Percentiles rank a stretch among this genome's conserved stretches.
Evolutionary conservation across 2,888 invertebrate genomes (phyloP).

Genomic region (Agrotis exclamationis): DNA sequence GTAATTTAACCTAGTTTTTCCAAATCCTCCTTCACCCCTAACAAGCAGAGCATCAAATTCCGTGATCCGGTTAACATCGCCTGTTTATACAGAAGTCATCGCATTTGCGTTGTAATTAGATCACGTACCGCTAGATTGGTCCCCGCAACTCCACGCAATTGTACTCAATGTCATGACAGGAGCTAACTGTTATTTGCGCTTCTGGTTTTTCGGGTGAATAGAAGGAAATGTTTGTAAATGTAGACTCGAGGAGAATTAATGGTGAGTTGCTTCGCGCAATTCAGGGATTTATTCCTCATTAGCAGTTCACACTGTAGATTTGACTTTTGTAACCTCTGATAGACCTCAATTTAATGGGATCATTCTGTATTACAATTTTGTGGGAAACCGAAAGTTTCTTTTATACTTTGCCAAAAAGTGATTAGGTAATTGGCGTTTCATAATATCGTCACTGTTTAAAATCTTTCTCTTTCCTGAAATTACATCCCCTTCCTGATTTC

Average conservation of each 20-base stretch:
- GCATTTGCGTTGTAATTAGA: constrained; percentile 59
- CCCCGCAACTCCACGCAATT: constrained; percentile 36
- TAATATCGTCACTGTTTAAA: background rate
- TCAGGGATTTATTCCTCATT: too few species aligned
- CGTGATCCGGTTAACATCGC: constrained; percentile 14
- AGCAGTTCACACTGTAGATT: background rate
- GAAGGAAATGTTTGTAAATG: background rate
- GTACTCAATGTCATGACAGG: constrained; percentile 37
- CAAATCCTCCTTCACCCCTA: background rate
- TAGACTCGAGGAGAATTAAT: background rate
- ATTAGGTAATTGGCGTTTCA: background rate
- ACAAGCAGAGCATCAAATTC: constrained; percentile 1
- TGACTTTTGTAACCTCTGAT: too few species aligned
- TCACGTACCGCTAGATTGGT: constrained; percentile 57
- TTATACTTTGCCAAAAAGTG: background rate
- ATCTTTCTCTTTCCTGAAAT: constrained; percentile 20
- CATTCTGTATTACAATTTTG: background rate
- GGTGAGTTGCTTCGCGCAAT: too few species aligned
- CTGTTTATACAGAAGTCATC: constrained; percentile 48
- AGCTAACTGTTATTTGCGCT: constrained; percentile 34
- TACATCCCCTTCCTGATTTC: constrained; percentile 20
- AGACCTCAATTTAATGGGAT: too few species aligned
- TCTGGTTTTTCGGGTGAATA: constrained; percentile 2
- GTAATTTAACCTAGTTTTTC: background rate
- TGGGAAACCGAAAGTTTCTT: too few species aligned